Conservation (phyloP, 2,113 vertebrate genomes). For the Anthoscopus minutus region DNA sequence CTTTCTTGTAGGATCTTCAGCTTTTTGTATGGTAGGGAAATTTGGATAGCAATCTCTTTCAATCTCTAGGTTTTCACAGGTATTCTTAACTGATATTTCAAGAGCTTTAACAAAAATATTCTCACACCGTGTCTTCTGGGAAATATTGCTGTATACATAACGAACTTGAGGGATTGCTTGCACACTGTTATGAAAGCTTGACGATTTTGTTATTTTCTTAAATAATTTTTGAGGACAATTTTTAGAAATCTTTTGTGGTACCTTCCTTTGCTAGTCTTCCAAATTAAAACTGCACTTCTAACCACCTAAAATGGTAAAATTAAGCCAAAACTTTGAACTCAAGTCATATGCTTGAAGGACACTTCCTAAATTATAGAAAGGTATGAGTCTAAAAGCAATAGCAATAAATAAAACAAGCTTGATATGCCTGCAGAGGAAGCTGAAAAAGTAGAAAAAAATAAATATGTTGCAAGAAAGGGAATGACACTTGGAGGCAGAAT, state of each 20-base stretch:
- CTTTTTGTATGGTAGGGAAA: neutral
- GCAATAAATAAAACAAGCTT: neutral
- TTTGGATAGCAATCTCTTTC: neutral
- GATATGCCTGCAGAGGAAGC: neutral
- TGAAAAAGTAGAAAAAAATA: neutral
- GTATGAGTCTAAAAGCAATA: neutral
- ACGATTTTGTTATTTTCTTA: neutral
- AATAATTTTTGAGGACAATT: neutral
- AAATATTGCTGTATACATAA: neutral
- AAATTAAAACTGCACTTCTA: neutral
- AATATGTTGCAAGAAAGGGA: neutral
- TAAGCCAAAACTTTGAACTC: neutral
- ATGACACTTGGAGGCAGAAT: neutral
- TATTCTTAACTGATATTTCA: neutral
- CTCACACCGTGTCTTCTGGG: neutral
- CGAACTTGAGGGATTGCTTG: neutral
- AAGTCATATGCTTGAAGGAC: neutral
- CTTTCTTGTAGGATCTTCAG: neutral
- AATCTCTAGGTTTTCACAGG: neutral
- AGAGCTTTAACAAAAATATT: neutral
- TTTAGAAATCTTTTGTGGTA: neutral
- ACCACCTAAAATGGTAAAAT: neutral
- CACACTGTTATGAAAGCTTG: neutral
- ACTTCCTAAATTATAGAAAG: neutral
- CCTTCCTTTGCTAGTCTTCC: neutral